Conservation (phyloP, 1,140 invertebrate genomes). For the Dreissena rostriformis region DNA sequence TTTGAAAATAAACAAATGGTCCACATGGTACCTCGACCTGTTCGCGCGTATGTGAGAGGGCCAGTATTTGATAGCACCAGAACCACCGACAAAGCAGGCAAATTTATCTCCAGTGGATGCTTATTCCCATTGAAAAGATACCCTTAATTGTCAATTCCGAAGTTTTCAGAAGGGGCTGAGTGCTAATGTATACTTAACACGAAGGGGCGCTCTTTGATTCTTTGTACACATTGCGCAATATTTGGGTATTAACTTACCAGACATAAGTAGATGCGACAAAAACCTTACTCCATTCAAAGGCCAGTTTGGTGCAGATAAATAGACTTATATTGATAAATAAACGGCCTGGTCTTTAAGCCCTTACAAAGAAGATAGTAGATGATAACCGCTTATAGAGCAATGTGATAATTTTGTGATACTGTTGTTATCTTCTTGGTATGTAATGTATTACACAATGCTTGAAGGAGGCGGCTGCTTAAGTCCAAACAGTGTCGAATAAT, state of each 20-base stretch:
- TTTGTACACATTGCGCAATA: neutral
- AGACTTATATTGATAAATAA: neutral
- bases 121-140: neutral
- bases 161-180: neutral
- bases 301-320: neutral
- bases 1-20: too few relatives aligned
- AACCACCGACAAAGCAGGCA: too few relatives aligned
- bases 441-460: too few relatives aligned
- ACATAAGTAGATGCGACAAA: constrained; percentile 2
- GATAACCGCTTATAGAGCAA: neutral
- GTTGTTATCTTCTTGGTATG: too few relatives aligned
- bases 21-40: too few relatives aligned
- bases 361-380: neutral
- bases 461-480: too few relatives aligned
- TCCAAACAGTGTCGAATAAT: too few relatives aligned
- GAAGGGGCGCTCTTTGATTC: neutral
- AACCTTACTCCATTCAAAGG: neutral
- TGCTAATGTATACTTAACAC: neutral
- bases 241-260: neutral
- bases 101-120: neutral
- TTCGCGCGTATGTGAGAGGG: too few relatives aligned
- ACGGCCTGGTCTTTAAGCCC: neutral
- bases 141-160: neutral
- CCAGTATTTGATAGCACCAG: too few relatives aligned
- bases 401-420: constrained; percentile 1